Evolutionary conservation across 2,113 vertebrate species (phyloP), one percentile per base, ranked within the genome.

Genomic region (Cyrtonyx montezumae): DNA sequence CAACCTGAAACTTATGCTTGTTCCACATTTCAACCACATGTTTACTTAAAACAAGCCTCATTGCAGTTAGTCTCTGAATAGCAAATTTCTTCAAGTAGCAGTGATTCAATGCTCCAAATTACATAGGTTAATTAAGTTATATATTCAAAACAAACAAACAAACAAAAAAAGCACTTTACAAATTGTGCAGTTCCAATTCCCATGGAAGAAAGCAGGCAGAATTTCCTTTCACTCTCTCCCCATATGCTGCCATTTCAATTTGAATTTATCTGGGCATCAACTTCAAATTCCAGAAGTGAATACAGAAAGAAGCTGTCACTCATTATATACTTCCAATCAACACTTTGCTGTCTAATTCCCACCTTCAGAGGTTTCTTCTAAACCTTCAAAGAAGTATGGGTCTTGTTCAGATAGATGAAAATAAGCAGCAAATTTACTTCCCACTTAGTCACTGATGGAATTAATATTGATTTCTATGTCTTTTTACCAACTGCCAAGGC

Each of bases 381-480:
- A 61, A 48, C 42, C 42, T 86, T 20, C 17, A 68, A 91, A 58
- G 34, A 88, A 32, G 77, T 65, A 75, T 14, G 73, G 17, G 48
- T 91, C 56, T 19, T 78, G 79, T 77, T 94, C 63, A 78, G 30
- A 75, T 6, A 79, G 32, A 88, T 9, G 9, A 87, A 88, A 93
- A 94, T 59, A 82, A 90, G 43, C 30, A 62, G 21, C 20, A 53
- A 58, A 17, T 84, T 92, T 90, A 42, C n/a, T 91, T 92, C 23
- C 18, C 19, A 79, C 10, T 81, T 94, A 82, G 32, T 74, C 69
- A 66, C 32, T 69, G 22, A 23, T 59, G 26, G 53, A 89, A 91
- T 69, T 87, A 74, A 80, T 79, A 91, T 74, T 66, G 83, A 91
- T 96, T 94, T 88, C n/a, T 89, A 3, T 40, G 28, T 73, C 89